These are phyloP conservation scores for Mormoops blainvillei DNA, from an alignment of 2,113 vertebrate genomes.

Conservation along the genomic window DNA sequence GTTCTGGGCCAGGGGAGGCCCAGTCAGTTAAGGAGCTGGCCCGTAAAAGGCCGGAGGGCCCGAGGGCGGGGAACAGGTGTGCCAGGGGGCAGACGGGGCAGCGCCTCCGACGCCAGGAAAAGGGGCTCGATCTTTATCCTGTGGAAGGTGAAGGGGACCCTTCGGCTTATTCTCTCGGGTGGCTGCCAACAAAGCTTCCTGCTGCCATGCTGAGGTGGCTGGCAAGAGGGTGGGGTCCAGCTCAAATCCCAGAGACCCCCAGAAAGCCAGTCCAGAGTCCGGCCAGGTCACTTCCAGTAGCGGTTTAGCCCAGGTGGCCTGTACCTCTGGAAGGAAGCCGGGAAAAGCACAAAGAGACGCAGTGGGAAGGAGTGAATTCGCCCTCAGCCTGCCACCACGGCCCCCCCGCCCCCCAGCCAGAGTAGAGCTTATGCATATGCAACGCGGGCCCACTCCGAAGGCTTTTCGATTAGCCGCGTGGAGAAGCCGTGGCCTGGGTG, in stretches of 20 bases:
- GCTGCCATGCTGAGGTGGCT: not conserved
- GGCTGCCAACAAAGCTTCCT: not conserved
- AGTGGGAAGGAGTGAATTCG: rapidly evolving
- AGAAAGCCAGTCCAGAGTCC: not conserved
- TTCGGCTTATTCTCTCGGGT: not conserved
- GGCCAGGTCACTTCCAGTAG: not conserved
- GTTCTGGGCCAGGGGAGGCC: not conserved
- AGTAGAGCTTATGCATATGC: conserved; percentile 77
- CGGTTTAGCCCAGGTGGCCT: not conserved
- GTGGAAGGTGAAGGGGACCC: not conserved
- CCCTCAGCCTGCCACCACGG: not conserved
- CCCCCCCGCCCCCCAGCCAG: not conserved
- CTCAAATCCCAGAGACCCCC: not conserved
- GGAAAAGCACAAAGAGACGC: conserved; percentile 44
- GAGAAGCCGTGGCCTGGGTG: conserved; percentile 79
- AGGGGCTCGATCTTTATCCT: not conserved
- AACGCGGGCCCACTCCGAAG: conserved; percentile 40
- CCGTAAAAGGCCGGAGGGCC: not conserved
- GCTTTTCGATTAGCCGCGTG: conserved; percentile 74
- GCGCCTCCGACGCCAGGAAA: not conserved
- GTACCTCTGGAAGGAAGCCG: not conserved
- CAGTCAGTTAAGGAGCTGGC: not conserved
- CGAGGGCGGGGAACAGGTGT: rapidly evolving
- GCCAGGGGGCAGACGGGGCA: too few species aligned
- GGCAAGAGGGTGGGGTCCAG: not conserved